Percentiles rank a stretch among this genome's conserved stretches.
Conservation (phyloP, 2,888 invertebrate species). For the Melinopterus prodromus region DNA sequence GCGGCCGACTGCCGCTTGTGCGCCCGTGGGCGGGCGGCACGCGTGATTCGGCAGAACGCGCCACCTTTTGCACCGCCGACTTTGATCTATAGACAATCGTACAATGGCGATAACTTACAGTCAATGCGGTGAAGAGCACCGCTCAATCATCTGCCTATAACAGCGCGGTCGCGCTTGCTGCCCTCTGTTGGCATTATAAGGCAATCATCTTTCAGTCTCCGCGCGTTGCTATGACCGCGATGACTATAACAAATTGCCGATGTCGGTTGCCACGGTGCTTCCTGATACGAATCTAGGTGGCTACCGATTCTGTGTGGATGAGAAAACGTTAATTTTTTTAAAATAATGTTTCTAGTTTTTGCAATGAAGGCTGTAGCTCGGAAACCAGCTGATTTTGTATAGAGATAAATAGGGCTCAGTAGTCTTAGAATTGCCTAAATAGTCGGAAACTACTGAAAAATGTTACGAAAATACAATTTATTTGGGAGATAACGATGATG, state of each 20-base stretch:
- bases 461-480: too few relatives aligned
- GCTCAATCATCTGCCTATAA: slow-evolving; percentile 42
- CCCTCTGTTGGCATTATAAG: not conserved
- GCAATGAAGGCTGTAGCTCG: too few relatives aligned
- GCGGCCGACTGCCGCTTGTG: slow-evolving; percentile 28
- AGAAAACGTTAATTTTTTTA: too few relatives aligned
- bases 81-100: slow-evolving; percentile 43
- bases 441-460: too few relatives aligned
- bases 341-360: too few relatives aligned
- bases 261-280: not conserved
- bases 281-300: not conserved
- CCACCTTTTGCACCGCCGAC: slow-evolving; percentile 33
- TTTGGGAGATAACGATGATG: too few relatives aligned
- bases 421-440: too few relatives aligned
- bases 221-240: slow-evolving; percentile 34
- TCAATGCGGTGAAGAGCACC: slow-evolving; percentile 40
- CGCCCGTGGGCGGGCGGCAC: slow-evolving; percentile 45
- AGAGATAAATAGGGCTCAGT: too few relatives aligned
- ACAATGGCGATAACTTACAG: slow-evolving; percentile 42
- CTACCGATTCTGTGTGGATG: not conserved
- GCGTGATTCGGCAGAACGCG: slow-evolving; percentile 47
- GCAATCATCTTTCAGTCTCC: not conserved
- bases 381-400: too few relatives aligned
- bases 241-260: slow-evolving; percentile 35
- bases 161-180: slow-evolving; percentile 9